These are phyloP conservation scores for Apogon hyalosoma DNA, from an alignment of 2,797 vertebrate species.

Conservation along the genomic window DNA sequence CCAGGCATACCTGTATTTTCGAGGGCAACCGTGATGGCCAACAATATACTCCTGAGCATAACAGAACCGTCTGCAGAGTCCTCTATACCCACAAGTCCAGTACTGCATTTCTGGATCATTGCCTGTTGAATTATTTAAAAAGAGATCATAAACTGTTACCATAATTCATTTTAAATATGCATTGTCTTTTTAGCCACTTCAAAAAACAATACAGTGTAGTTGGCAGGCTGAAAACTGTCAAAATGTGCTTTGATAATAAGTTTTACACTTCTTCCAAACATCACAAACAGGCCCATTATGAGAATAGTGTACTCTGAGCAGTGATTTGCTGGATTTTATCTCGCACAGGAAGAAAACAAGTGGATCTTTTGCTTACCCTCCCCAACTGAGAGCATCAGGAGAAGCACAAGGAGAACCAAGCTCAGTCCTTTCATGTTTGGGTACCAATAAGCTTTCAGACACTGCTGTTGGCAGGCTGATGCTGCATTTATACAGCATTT, in stretches of 20 bases:
- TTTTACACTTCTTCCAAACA: conserved; percentile 6
- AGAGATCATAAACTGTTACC: background rate
- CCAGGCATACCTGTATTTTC: conserved; percentile 77
- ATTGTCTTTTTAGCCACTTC: background rate
- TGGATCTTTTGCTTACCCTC: conserved; percentile 75
- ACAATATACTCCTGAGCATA: conserved; percentile 80
- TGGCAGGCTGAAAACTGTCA: conserved; percentile 3
- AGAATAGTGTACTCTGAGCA: conserved; percentile 14
- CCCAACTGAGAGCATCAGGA: conserved; percentile 78
- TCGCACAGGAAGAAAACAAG: conserved; percentile 45
- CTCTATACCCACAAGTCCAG: conserved; percentile 80
- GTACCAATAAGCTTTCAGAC: conserved; percentile 69
- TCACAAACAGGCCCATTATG: conserved; percentile 15
- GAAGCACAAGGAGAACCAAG: conserved; percentile 78
- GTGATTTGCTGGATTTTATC: conserved; percentile 35
- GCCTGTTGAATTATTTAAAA: conserved; percentile 51
- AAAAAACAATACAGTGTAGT: no score
- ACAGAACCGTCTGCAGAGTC: conserved; percentile 84
- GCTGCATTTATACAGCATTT: conserved; percentile 83
- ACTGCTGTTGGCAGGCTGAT: conserved; percentile 65
- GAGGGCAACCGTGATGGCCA: conserved; percentile 82
- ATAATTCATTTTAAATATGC: background rate
- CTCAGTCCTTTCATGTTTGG: conserved; percentile 80
- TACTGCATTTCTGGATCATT: conserved; percentile 71
- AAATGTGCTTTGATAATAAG: conserved; percentile 1